Conservation (phyloP, 2,888 invertebrate genomes). For the Apantesis nais region DNA sequence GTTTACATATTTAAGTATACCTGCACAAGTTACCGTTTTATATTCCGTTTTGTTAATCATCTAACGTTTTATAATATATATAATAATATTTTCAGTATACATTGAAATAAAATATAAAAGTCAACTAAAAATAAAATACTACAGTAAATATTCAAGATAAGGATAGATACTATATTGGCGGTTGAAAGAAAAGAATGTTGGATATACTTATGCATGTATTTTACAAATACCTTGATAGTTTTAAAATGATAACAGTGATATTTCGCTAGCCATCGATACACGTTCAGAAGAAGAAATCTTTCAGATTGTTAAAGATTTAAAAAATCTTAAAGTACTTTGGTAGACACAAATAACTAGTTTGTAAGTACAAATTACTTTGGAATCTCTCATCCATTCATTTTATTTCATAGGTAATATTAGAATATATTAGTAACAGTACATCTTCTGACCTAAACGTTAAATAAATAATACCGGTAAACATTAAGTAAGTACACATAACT, state of each 20-base stretch:
- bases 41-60: slow-evolving; percentile 3
- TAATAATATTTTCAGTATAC: too few relatives aligned
- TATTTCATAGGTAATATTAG: background rate
- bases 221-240: too few relatives aligned
- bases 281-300: background rate
- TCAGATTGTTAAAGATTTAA: background rate
- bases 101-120: too few relatives aligned
- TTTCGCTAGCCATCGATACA: too few relatives aligned
- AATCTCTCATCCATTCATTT: background rate
- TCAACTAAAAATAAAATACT: too few relatives aligned
- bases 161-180: too few relatives aligned
- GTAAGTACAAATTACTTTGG: background rate
- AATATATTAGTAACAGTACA: background rate
- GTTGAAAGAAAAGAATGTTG: too few relatives aligned
- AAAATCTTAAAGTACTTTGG: background rate
- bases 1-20: slow-evolving; percentile 10
- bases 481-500: background rate
- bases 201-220: too few relatives aligned
- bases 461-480: background rate
- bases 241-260: too few relatives aligned
- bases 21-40: slow-evolving; percentile 14
- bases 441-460: background rate
- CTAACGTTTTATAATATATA: background rate
- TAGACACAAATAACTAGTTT: background rate
- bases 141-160: too few relatives aligned